Base-by-base conservation (phyloP, 1,140 invertebrate genomes). In the Lamellibrachia luymesi region DNA sequence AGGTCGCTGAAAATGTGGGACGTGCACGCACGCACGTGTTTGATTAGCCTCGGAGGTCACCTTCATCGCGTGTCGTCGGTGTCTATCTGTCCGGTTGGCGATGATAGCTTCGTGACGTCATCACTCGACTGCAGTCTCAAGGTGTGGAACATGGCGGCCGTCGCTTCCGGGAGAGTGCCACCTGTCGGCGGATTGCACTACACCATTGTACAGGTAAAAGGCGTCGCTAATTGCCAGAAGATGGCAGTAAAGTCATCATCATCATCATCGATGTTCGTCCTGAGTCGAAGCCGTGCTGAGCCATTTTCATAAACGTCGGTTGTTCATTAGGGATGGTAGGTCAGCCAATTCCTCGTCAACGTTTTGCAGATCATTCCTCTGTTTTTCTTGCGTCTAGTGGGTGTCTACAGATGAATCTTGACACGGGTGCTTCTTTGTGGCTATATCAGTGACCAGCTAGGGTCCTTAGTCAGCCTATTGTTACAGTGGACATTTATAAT, bases 71-170 rank as follows among this genome's bases (percentile, higher is more conserved):
- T 93, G 17, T 80, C 56, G n/a, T 93, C 52, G 51, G 56, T 90
- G 25, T 90, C 56, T 56, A 90, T 93, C 5, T 49, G 51, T 51
- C 92, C 92, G 52, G 51, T 7, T n/a, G 27, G 8, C 38, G 52
- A 49, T 13, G 27, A 64, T 4, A 93, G n/a, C 8, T 90, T 93
- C 49, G 92, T 93, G 27, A 93, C 92, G 38, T 38, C 52, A n/a
- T 93, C 92, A 49, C 89, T 93, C 5, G 92, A 93, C 51, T 90
- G 27, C 56, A 49, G 27, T 50, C 92, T 93, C 49, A 93, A 93
- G 50, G 80, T 93, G 2, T 93, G 92, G 92, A 51, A 93, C 52
- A 51, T 89, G 27, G 52, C 56, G 38, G 92, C 92, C 22, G 92
- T 93, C 25, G n/a, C 89, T 49, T 50, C 27, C 89, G 92, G 92